phyloP scores from a whole-genome alignment of 2,888 invertebrate genomes.

The Melieria crassipennis region DNA sequence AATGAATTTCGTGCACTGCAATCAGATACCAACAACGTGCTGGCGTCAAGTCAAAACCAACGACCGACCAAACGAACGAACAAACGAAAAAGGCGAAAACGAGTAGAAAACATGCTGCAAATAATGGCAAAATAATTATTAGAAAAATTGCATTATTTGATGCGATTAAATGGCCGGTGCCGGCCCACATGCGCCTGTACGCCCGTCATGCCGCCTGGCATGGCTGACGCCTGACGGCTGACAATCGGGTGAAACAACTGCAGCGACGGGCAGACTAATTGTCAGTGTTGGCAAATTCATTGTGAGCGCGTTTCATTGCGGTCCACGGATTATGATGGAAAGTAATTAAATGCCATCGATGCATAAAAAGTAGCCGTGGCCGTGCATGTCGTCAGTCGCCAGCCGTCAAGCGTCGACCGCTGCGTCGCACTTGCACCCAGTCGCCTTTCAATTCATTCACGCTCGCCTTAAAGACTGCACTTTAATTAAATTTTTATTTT shows the following conservation, averaged over 20 bases:
- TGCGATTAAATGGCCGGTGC: slow-evolving; percentile 18
- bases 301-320: slow-evolving; percentile 47
- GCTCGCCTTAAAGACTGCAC: neutral
- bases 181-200: neutral
- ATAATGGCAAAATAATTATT: slow-evolving; percentile 30
- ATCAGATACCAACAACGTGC: slow-evolving; percentile 41
- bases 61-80: slow-evolving; percentile 18
- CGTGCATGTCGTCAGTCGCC: neutral
- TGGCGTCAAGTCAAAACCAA: slow-evolving; percentile 34
- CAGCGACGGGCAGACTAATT: slow-evolving; percentile 36
- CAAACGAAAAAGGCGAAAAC: slow-evolving; percentile 8
- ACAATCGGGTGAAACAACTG: neutral
- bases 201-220: neutral
- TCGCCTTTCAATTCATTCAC: neutral
- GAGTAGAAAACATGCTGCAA: neutral
- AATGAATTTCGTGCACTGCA: slow-evolving; percentile 45
- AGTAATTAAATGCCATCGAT: slow-evolving; percentile 59
- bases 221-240: slow-evolving; percentile 8
- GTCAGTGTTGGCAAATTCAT: slow-evolving; percentile 32
- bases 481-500: slow-evolving; percentile 1
- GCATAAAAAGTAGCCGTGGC: slow-evolving; percentile 48
- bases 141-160: slow-evolving; percentile 28
- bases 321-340: slow-evolving; percentile 52
- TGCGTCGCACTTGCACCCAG: neutral
- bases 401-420: too few species aligned